phyloP scores from a whole-genome alignment of 35 echinoderm and acorn worm species.

The Heliocidaris erythrogramma region DNA sequence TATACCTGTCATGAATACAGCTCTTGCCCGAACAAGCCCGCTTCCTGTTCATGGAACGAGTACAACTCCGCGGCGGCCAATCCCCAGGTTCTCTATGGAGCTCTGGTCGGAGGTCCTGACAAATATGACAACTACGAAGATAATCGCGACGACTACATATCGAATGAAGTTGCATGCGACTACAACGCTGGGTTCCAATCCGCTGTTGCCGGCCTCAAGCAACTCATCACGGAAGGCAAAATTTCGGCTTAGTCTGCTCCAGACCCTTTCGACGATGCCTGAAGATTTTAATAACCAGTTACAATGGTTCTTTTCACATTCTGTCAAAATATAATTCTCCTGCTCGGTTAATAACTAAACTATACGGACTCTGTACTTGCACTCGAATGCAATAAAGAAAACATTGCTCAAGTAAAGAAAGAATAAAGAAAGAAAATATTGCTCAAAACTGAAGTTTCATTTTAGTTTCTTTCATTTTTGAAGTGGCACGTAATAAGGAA shows the following conservation, averaged over 20 bases:
- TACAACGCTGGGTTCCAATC: slow-evolving; percentile 76
- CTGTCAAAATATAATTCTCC: no score
- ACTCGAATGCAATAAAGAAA: no score
- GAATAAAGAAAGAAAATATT: no score
- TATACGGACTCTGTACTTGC: no score
- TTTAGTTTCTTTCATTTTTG: no score
- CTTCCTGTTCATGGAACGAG: slow-evolving; percentile 59
- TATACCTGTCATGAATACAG: slow-evolving; percentile 44
- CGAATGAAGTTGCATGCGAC: slow-evolving; percentile 71
- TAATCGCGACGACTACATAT: slow-evolving; percentile 59
- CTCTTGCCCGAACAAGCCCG: slow-evolving; percentile 64
- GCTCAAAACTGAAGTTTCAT: no score
- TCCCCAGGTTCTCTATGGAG: slow-evolving; percentile 71
- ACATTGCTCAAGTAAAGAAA: no score
- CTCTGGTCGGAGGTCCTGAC: slow-evolving; percentile 82
- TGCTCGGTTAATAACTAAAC: no score
- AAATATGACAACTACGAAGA: slow-evolving; percentile 62
- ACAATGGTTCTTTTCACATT: no score
- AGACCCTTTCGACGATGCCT: neutral
- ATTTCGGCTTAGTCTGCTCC: neutral
- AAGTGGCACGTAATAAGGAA: no score
- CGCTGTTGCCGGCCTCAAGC: slow-evolving; percentile 68
- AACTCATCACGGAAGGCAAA: neutral
- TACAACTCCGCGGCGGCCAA: slow-evolving; percentile 55
- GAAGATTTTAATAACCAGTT: no score